These are phyloP conservation scores for Centropristis striata DNA, from an alignment of 2,113 vertebrate species.

Conservation along the genomic window DNA sequence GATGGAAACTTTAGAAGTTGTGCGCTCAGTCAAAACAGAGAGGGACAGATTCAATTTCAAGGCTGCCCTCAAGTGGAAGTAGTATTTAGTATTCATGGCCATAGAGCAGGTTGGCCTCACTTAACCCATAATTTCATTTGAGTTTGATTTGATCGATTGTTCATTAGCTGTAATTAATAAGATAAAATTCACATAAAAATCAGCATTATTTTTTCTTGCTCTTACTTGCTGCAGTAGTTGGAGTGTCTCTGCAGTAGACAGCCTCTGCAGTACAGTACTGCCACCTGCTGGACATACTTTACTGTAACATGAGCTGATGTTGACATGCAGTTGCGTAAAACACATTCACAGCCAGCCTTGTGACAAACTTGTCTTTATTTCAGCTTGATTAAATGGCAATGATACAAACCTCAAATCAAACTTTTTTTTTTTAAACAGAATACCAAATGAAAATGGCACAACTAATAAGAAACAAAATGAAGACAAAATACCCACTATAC, in stretches of 20 bases:
- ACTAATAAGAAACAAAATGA: slow-evolving; percentile 88
- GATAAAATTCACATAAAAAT: background rate
- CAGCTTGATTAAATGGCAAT: slow-evolving; percentile 82
- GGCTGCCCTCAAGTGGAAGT: slow-evolving; percentile 23
- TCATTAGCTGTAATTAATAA: slow-evolving; percentile 19
- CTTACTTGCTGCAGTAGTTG: no score
- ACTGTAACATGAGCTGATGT: background rate
- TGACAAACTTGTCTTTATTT: slow-evolving; percentile 77
- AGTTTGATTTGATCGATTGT: background rate
- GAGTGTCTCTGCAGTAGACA: background rate
- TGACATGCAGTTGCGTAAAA: background rate
- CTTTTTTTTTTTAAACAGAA: slow-evolving; percentile 61
- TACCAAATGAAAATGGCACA: slow-evolving; percentile 79
- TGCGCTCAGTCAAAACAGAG: background rate
- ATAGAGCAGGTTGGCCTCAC: background rate
- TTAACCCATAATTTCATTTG: slow-evolving; percentile 4
- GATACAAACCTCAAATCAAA: slow-evolving; percentile 78
- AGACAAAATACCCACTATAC: slow-evolving; percentile 90
- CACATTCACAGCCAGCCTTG: slow-evolving; percentile 3
- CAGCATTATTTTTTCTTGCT: background rate
- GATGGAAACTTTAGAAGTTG: background rate
- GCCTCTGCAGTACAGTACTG: slow-evolving; percentile 28
- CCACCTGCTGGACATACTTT: slow-evolving; percentile 62
- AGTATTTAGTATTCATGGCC: slow-evolving; percentile 8
- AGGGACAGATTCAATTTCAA: slow-evolving; percentile 24